Evolutionary conservation across 1,140 invertebrate species (phyloP), one percentile per base, ranked within the genome.

Genomic region (Elymnias hypermnestra): DNA sequence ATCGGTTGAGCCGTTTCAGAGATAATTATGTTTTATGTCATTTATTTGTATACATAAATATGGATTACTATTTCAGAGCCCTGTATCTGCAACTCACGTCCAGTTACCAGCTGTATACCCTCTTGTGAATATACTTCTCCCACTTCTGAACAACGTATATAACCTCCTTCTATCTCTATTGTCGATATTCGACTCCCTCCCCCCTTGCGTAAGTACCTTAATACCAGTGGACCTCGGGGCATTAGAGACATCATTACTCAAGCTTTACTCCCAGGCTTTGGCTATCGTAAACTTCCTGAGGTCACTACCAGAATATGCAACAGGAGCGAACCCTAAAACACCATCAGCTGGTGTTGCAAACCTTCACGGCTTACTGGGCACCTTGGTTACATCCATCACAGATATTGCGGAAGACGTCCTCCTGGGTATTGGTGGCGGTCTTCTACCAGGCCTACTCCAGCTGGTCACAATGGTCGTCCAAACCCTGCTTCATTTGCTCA

Each of bases 211-310:
- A 3, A 75, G 70, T 46, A 66, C 62, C 25, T 46, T 78, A 12
- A 82, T 84, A 12, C 81, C 81, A 2, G 72, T 84, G 1, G 77
- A 84, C 35, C 41, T 84, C 4, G 67, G 72, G 3, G 81, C 81
- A 3, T 47, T 84, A 31, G 81, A 84, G 33, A 84, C 81, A 0
- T 82, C 77, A 0, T 44, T 84, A 0, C 51, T 84, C 0, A 84
- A 84, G 18, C 46, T 84, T 0, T 84, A 84, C 31, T 84, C 81
- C 0, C 81, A 84, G 53, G 81, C 81, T 0, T 43, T 84, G 9
- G 81, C 81, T n/a, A 84, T 84, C 2, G 76, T 84, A 0, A 84
- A 84, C 17, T 84, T 83, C 51, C 35, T 84, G 2, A 63, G 81
- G 10, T 71, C 66, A 0, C 29, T 84, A 8, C 81, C 81, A 0